phyloP scores from a whole-genome alignment of 2,113 vertebrate genomes.

The Cygnus atratus region DNA sequence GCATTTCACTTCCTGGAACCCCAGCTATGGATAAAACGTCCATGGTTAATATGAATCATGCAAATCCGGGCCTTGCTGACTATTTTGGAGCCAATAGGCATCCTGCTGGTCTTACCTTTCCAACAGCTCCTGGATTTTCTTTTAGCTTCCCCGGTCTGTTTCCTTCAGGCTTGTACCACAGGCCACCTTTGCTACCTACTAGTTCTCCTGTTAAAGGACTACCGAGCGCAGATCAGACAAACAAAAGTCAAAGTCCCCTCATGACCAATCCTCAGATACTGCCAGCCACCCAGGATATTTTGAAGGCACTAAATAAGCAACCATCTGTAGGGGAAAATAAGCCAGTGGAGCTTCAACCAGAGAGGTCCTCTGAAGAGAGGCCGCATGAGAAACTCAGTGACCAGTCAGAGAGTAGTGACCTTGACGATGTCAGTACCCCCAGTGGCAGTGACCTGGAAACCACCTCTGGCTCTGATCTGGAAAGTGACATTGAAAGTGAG shows the following conservation, averaged over 20 bases:
- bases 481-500: conserved; percentile 98
- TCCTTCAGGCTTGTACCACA: conserved; percentile 97
- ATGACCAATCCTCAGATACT: conserved; percentile 89
- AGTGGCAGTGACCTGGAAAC: conserved; percentile 98
- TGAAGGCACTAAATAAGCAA: conserved; percentile 93
- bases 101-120: conserved; percentile 95
- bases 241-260: conserved; percentile 89
- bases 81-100: conserved; percentile 98
- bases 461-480: conserved; percentile 96
- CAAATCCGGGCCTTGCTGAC: conserved; percentile 93
- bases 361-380: conserved; percentile 85
- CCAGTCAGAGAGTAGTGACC: conserved; percentile 98
- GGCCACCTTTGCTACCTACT: conserved; percentile 92
- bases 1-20: conserved; percentile 92
- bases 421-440: conserved; percentile 98
- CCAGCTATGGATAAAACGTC: conserved; percentile 94
- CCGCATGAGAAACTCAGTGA: conserved; percentile 92
- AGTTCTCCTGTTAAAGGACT: conserved; percentile 90
- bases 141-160: conserved; percentile 98
- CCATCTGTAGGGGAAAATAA: conserved; percentile 82
- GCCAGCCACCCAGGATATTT: conserved; percentile 90
- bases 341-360: conserved; percentile 81
- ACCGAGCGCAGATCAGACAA: conserved; percentile 85
- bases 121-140: conserved; percentile 94
- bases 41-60: conserved; percentile 92